phyloP scores from a whole-genome alignment of 2,797 vertebrate genomes.

The Hyperoplus immaculatus region DNA sequence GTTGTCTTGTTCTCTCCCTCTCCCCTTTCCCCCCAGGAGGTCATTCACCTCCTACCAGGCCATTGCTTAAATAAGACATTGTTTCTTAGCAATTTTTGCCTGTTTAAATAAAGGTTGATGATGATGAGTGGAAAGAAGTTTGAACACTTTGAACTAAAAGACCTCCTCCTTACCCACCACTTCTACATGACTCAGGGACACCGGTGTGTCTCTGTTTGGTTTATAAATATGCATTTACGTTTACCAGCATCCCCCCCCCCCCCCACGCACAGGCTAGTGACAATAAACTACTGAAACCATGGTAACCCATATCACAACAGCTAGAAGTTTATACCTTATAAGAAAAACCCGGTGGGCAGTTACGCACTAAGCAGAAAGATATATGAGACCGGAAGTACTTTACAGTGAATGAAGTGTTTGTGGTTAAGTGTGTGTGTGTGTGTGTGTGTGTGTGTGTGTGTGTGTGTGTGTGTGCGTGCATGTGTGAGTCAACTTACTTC shows the following conservation, averaged over 20 bases:
- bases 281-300: not conserved
- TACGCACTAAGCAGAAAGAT: not conserved
- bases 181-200: constrained; percentile 8
- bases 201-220: constrained; percentile 34
- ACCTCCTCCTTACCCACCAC: not conserved
- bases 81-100: no score
- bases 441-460: not conserved
- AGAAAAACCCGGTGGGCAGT: not conserved
- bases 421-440: not conserved
- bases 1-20: no score
- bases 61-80: no score
- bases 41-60: no score
- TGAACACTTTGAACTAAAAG: not conserved
- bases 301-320: constrained; percentile 14
- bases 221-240: constrained; percentile 49
- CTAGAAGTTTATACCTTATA: not conserved
- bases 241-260: constrained; percentile 11
- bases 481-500: not conserved
- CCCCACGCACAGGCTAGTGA: not conserved
- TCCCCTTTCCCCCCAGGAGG: no score
- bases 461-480: not conserved
- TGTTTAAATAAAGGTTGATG: no score
- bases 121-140: no score
- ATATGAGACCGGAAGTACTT: not conserved
- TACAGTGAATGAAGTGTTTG: constrained; percentile 6